These are phyloP conservation scores for Pseudoips prasinana DNA, from an alignment of 2,888 invertebrate genomes.

Conservation along the genomic window DNA sequence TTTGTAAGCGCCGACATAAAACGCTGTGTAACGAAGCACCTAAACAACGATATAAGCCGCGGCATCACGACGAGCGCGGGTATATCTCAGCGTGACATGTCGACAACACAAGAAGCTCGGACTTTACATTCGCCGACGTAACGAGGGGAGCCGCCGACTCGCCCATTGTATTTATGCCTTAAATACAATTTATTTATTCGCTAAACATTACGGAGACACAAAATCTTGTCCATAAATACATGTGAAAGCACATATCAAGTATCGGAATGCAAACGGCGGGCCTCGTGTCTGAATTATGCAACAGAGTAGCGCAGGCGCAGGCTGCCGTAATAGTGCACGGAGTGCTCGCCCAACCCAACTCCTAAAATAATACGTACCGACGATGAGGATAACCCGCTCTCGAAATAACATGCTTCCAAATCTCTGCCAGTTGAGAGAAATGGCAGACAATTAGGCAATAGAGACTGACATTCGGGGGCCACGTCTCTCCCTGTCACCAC, in stretches of 20 bases:
- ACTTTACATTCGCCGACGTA: conserved; percentile 79
- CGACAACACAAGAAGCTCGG: conserved; percentile 70
- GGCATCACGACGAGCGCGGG: conserved; percentile 55
- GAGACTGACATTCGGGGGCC: too few species aligned
- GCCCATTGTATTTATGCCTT: conserved; percentile 80
- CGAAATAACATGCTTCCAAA: conserved; percentile 47
- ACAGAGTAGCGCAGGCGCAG: conserved; percentile 65
- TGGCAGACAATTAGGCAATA: too few species aligned
- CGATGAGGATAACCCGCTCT: conserved; percentile 38
- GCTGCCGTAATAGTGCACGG: conserved; percentile 71
- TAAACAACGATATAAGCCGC: conserved; percentile 66
- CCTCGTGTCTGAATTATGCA: conserved; percentile 80
- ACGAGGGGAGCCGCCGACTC: conserved; percentile 74
- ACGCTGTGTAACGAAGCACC: conserved; percentile 74
- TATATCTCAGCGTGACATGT: conserved; percentile 74
- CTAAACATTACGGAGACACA: conserved; percentile 81
- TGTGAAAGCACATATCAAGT: conserved; percentile 82
- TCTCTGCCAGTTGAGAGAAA: conserved; percentile 15
- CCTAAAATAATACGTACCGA: conserved; percentile 66
- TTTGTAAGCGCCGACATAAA: conserved; percentile 77
- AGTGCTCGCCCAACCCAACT: conserved; percentile 54
- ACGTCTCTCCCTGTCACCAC: too few species aligned
- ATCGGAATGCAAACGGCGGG: conserved; percentile 80
- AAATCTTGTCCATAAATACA: conserved; percentile 82
- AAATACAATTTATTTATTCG: conserved; percentile 80